Evolutionary conservation across 2,113 vertebrate genomes (phyloP), one percentile per base, ranked within the genome.

Genomic region (Tupaia tana): DNA sequence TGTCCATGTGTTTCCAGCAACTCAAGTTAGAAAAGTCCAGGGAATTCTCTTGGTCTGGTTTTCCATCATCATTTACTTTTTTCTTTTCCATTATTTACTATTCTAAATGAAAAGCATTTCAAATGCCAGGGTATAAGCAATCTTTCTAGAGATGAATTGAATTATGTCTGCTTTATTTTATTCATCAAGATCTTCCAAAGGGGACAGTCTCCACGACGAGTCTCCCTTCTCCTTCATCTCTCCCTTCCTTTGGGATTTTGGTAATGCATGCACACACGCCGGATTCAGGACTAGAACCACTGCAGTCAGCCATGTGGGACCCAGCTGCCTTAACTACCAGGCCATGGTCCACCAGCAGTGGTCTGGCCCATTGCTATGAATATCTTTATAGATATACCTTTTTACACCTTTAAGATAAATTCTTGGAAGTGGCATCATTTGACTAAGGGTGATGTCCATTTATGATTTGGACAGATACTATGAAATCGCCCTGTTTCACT

Each of bases 1-100:
- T 99, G 99, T 59, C 98, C 86, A 87, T 99, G 99, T 0, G 98
- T 99, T 97, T 99, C 98, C 90, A 99, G 94, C 66, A 99, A 90
- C 27, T 99, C 99, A 12, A 99, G 98, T 27, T 99, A 0, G 96
- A 95, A 75, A 99, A 99, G 13, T 98, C 98, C 71, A 97, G 91
- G 0, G 97, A 96, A 89, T 93, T 81, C 0, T 98, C 97, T 0
- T 75, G 95, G 19, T 97, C 97, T 52, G 96, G 95, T 9, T 97
- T 96, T 0, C 90, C 88, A 19, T 96, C 96, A 29, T 97, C 95
- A 0, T 71, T 92, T 74, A 89, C 61, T 70, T 96, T 96, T 56
- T 95, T 96, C 52, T 89, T 78, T 89, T 58, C 98, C 98, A 98
- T 99, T 94, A 97, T 97, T 93, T 73, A 14, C 18, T 19, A 75